Percentiles rank a stretch among this genome's conserved stretches.
phyloP scores from a whole-genome alignment of 30 jellyfish, hydroid and myxozoan species.

The Pelagia noctiluca region DNA sequence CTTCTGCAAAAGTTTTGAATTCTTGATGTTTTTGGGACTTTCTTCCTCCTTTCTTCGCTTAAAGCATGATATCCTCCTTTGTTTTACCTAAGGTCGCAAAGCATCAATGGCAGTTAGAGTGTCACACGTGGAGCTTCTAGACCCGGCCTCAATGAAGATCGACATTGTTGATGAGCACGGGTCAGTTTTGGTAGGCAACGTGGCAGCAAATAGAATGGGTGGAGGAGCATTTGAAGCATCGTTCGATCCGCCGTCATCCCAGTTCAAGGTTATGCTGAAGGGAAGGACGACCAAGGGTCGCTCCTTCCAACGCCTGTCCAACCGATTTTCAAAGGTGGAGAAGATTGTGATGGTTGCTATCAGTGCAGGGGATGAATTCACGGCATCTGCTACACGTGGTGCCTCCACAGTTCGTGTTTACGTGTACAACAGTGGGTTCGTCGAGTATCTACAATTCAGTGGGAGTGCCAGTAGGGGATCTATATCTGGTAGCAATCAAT shows the following conservation, averaged over 20 bases:
- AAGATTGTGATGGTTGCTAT: constrained; percentile 26
- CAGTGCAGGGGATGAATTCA: constrained; percentile 58
- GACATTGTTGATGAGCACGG: constrained; percentile 16
- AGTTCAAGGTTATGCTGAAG: constrained; percentile 21
- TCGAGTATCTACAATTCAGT: neutral
- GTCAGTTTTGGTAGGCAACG: neutral
- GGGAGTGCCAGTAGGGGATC: neutral
- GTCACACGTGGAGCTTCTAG: neutral
- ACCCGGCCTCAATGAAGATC: neutral
- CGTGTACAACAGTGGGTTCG: constrained; percentile 32
- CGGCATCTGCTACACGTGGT: constrained; percentile 41
- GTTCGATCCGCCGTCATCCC: constrained; percentile 9
- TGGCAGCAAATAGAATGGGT: constrained; percentile 17
- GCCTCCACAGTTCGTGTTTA: constrained; percentile 16
- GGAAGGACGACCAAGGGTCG: constrained; percentile 27
- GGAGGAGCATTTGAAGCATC: constrained; percentile 49
- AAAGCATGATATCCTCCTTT: neutral
- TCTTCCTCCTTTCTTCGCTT: neutral
- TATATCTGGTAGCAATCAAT: neutral
- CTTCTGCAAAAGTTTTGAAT: neutral
- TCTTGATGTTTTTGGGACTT: neutral
- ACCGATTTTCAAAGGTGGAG: constrained; percentile 27
- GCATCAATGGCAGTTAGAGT: neutral
- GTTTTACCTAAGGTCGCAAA: neutral
- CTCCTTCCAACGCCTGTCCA: constrained; percentile 29